Percentiles rank a stretch among this genome's conserved stretches.
phyloP scores from a whole-genome alignment of 1,140 invertebrate genomes.

The Zaprionus ornatus region DNA sequence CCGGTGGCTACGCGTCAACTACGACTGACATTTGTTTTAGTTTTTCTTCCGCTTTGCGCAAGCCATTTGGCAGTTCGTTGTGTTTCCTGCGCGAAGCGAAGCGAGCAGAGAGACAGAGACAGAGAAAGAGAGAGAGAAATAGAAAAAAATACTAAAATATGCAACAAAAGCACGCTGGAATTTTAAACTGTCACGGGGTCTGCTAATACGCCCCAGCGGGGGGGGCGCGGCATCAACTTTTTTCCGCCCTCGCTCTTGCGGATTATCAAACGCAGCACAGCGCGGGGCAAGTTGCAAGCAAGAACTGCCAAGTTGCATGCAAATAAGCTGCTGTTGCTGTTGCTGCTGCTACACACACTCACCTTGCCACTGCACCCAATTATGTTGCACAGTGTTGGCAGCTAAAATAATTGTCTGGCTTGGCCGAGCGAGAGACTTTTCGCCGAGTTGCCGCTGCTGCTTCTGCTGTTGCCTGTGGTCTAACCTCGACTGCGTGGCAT shows the following conservation, averaged over 20 bases:
- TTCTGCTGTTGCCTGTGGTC: constrained; percentile 32
- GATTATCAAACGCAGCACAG: neutral
- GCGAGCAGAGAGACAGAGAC: neutral
- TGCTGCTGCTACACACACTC: neutral
- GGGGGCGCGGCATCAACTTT: constrained; percentile 1
- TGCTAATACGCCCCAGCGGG: constrained; percentile 50
- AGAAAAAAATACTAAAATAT: constrained; percentile 54
- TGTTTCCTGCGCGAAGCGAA: constrained; percentile 52
- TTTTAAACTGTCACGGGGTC: constrained; percentile 65
- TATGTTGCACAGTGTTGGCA: constrained; percentile 40
- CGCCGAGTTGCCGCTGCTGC: neutral
- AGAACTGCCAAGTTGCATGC: constrained; percentile 6
- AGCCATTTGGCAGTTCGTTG: constrained; percentile 79
- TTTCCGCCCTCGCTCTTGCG: neutral
- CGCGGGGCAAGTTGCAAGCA: neutral
- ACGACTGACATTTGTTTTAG: constrained; percentile 82
- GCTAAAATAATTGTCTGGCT: constrained; percentile 43
- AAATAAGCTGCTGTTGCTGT: neutral
- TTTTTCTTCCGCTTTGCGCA: constrained; percentile 81
- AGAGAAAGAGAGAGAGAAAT: constrained; percentile 22
- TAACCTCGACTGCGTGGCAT: constrained; percentile 36
- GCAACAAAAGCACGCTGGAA: constrained; percentile 61
- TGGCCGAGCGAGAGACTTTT: constrained; percentile 4
- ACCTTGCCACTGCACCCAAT: constrained; percentile 23
- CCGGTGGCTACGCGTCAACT: constrained; percentile 77